Percentiles rank a stretch among this genome's conserved stretches.
These are phyloP conservation scores for Drosophila colorata DNA, from an alignment of 2,888 invertebrate genomes.

Conservation along the genomic window DNA sequence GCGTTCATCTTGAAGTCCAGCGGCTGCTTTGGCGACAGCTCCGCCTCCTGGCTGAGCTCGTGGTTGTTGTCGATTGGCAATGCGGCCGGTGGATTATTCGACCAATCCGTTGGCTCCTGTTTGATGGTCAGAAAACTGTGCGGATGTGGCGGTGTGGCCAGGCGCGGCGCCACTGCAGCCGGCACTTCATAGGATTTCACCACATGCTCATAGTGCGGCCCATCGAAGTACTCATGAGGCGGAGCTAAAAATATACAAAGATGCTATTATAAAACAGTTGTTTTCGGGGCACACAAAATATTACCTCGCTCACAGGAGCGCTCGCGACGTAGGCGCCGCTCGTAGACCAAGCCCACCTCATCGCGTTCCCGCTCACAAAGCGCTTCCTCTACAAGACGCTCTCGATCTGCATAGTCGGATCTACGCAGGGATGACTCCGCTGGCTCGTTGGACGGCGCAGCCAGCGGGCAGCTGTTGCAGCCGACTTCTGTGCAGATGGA, in stretches of 20 bases:
- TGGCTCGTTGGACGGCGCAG: slow-evolving; percentile 54
- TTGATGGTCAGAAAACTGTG: slow-evolving; percentile 84
- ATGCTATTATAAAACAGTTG: neutral
- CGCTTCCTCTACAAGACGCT: slow-evolving; percentile 53
- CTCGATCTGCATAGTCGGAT: slow-evolving; percentile 65
- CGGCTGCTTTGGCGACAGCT: slow-evolving; percentile 77
- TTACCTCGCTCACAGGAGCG: slow-evolving; percentile 66
- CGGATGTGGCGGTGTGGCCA: slow-evolving; percentile 65
- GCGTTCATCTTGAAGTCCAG: slow-evolving; percentile 76
- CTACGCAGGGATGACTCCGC: slow-evolving; percentile 58
- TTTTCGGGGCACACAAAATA: neutral
- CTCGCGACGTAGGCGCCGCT: slow-evolving; percentile 64
- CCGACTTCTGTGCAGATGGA: slow-evolving; percentile 77
- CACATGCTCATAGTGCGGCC: slow-evolving; percentile 69
- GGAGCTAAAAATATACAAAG: slow-evolving; percentile 7
- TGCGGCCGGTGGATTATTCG: slow-evolving; percentile 51
- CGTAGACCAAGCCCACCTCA: slow-evolving; percentile 66
- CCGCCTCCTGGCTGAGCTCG: slow-evolving; percentile 45
- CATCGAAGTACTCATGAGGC: slow-evolving; percentile 72
- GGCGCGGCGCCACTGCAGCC: slow-evolving; percentile 42
- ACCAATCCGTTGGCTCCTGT: slow-evolving; percentile 91
- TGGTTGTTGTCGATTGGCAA: slow-evolving; percentile 54
- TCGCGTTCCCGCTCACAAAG: slow-evolving; percentile 67
- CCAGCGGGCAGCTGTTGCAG: slow-evolving; percentile 71
- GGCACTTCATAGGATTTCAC: slow-evolving; percentile 53